Evolutionary conservation across 2,797 vertebrate genomes (phyloP).

Genomic region (Tokudaia tokunoshimensis): DNA sequence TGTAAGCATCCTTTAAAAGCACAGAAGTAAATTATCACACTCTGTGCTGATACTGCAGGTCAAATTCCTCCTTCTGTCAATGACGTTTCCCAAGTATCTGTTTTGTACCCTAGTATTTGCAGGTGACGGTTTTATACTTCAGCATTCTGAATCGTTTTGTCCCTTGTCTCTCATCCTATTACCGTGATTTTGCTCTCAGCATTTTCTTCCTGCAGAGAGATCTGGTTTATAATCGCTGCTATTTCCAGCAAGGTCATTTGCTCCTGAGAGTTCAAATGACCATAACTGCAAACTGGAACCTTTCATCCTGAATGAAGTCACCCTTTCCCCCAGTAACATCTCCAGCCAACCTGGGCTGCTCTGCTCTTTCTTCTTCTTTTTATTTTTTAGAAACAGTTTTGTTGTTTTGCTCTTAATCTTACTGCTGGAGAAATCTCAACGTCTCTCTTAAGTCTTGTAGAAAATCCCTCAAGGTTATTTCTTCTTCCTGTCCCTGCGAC

Average conservation of each 20-base stretch:
- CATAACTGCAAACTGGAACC: neutral
- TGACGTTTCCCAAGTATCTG: conserved; percentile 30
- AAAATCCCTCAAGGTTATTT: conserved; percentile 49
- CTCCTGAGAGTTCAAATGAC: conserved; percentile 57
- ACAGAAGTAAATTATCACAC: conserved; percentile 51
- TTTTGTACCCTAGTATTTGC: conserved; percentile 59
- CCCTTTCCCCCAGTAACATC: neutral
- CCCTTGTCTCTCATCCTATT: conserved; percentile 15
- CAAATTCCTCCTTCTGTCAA: conserved; percentile 41
- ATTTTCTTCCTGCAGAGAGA: conserved; percentile 55
- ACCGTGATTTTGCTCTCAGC: conserved; percentile 57
- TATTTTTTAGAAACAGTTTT: neutral
- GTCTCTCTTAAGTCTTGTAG: conserved; percentile 35
- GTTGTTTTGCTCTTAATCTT: conserved; percentile 63
- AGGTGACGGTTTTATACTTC: conserved; percentile 44
- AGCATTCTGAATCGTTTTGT: conserved; percentile 25
- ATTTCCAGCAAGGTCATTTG: conserved; percentile 65
- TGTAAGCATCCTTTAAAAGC: conserved; percentile 52
- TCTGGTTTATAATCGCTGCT: conserved; percentile 33
- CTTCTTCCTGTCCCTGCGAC: neutral
- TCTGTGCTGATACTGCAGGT: neutral
- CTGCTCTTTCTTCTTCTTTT: no score
- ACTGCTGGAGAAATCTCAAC: neutral
- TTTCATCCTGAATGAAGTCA: neutral
- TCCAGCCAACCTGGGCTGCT: neutral